Evolutionary conservation across 2,797 vertebrate species (phyloP), one percentile per base, ranked within the genome.

Genomic region (Coregonus suidteri): DNA sequence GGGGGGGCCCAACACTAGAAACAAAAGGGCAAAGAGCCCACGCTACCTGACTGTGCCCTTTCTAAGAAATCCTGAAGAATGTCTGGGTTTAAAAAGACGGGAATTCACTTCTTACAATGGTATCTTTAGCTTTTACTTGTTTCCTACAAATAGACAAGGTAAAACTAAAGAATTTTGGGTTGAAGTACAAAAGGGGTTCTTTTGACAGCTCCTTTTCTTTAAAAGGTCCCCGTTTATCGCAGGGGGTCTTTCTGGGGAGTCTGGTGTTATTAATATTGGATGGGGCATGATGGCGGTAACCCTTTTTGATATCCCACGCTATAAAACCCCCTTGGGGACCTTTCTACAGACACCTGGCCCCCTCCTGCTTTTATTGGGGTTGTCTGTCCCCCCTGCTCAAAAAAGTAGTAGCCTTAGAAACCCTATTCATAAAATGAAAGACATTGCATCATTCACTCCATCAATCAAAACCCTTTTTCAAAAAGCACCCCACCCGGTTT

Each of bases 241-340:
- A 20, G 86, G 89, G 84, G 83, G 86, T 83, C 84, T 80, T 77
- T 89, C 89, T 84, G 56, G 69, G 79, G 76, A 79, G 83, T 81
- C 82, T 67, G 79, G 67, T 84, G 88, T 80, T 86, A 82, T 93
- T 92, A 90, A 91, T 91, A 89, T 93, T 89, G 92, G 90, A 94
- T 92, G 80, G 82, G 78, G 82, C 78, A 73, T 47, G 78, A 89
- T 88, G 86, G 83, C 80, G 71, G 81, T 90, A 91, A 93, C 92
- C 92, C n/a, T n/a, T n/a, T 94, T 93, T 87, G 79, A 83, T 77
- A 77, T 90, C 88, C 87, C 81, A 82, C 82, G 86, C 84, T 84
- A 77, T 78, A 59, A 75, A 80, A 78, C 84, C 85, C 85, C 79
- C 79, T 85, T 56, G 74, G 62, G 91, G 91, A 92, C 91, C 90